A percentile compares a stretch with the other conserved stretches of the same genome.
Evolutionary conservation across 2,888 invertebrate species (phyloP).

Genomic region (Aricia artaxerxes): DNA sequence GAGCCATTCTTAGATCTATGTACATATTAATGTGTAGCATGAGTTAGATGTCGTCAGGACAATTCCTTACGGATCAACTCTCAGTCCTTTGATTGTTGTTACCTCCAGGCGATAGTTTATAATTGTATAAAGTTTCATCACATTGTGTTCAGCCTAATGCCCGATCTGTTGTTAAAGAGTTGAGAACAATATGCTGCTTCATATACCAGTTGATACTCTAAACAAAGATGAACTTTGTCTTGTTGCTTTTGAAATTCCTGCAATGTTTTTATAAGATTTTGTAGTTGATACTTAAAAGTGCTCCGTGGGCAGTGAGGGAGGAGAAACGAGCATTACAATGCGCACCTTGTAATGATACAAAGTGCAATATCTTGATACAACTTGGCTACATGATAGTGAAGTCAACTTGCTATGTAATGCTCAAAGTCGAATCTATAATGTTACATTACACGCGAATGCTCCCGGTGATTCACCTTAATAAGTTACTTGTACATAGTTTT

Average conservation of each 20-base stretch:
- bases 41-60: constrained; percentile 59
- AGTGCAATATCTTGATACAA: too few relatives aligned
- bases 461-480: too few relatives aligned
- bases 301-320: too few relatives aligned
- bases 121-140: constrained; percentile 10
- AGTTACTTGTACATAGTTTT: too few relatives aligned
- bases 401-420: too few relatives aligned
- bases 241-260: not conserved
- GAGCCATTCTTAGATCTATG: not conserved
- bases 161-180: not conserved
- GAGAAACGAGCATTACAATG: too few relatives aligned
- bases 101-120: constrained; percentile 22
- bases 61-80: constrained; percentile 45
- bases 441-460: too few relatives aligned
- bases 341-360: too few relatives aligned
- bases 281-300: too few relatives aligned
- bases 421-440: too few relatives aligned
- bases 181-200: not conserved
- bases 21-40: constrained; percentile 65
- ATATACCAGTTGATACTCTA: not conserved
- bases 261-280: too few relatives aligned
- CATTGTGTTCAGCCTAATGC: constrained; percentile 13
- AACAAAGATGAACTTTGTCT: not conserved
- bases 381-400: too few relatives aligned
- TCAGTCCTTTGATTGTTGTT: constrained; percentile 45